Evolutionary conservation across 2,113 vertebrate species (phyloP).

Genomic region (Okapia johnstoni): DNA sequence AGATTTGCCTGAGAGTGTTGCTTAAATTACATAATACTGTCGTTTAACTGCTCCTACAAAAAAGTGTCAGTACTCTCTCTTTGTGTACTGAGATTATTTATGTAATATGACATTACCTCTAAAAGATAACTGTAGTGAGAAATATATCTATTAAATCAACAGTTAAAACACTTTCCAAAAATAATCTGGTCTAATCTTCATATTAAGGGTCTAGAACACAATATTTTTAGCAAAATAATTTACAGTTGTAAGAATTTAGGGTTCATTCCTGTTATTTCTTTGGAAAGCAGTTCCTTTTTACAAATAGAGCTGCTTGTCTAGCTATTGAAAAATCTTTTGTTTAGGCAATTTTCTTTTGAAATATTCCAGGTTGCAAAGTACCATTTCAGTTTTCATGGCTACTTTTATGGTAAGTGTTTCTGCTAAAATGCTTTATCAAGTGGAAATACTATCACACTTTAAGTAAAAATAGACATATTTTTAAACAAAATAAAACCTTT

Average conservation of each 20-base stretch:
- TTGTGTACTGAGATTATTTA: background rate
- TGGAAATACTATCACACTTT: slow-evolving; percentile 28
- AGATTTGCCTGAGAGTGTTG: slow-evolving; percentile 19
- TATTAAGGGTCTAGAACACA: background rate
- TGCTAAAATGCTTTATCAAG: slow-evolving; percentile 14
- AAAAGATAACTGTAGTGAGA: background rate
- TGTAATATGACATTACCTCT: background rate
- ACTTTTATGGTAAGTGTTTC: slow-evolving; percentile 34
- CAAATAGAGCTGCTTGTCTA: slow-evolving; percentile 12
- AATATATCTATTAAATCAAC: background rate
- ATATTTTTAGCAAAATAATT: slow-evolving; percentile 36
- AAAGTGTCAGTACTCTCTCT: background rate
- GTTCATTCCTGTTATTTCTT: slow-evolving; percentile 3
- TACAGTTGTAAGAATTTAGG: slow-evolving; percentile 19
- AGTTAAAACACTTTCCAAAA: slow-evolving; percentile 23
- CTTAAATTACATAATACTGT: slow-evolving; percentile 22
- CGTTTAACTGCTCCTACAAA: background rate
- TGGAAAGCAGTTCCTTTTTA: slow-evolving; percentile 22
- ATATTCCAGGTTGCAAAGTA: background rate
- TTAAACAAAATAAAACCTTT: slow-evolving; percentile 14
- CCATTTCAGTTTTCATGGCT: slow-evolving; percentile 27
- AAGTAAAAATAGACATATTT: slow-evolving; percentile 2
- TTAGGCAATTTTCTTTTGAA: slow-evolving; percentile 51
- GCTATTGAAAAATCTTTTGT: slow-evolving; percentile 39
- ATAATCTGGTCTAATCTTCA: background rate